phyloP scores from a whole-genome alignment of 1,140 invertebrate genomes.

The Coelopa frigida region DNA sequence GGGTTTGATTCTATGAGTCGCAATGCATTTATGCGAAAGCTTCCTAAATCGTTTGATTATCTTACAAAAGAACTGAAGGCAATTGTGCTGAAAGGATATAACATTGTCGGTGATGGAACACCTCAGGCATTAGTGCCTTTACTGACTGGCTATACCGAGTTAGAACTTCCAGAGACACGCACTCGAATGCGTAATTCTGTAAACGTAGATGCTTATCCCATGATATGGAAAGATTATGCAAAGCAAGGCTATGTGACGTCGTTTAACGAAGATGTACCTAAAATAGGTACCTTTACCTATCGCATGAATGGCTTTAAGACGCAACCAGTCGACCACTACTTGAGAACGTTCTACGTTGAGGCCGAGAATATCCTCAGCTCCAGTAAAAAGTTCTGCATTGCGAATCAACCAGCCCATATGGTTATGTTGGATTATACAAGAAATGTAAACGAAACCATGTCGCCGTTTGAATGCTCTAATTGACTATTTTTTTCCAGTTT shows the following conservation, averaged over 20 bases:
- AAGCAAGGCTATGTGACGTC: constrained; percentile 64
- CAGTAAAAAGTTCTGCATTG: constrained; percentile 64
- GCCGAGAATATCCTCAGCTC: constrained; percentile 46
- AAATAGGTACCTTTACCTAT: constrained; percentile 84
- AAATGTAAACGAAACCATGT: constrained; percentile 48
- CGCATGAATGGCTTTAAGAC: constrained; percentile 78
- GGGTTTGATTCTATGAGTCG: constrained; percentile 87
- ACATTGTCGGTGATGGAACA: constrained; percentile 92
- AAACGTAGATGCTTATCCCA: constrained; percentile 71
- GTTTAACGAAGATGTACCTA: constrained; percentile 80
- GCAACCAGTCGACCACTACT: constrained; percentile 86
- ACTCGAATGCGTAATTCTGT: constrained; percentile 57
- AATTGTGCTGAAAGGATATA: constrained; percentile 72
- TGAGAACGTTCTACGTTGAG: constrained; percentile 69
- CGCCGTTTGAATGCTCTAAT: background rate
- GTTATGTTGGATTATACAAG: constrained; percentile 56
- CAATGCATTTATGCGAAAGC: constrained; percentile 76
- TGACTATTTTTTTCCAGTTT: constrained; percentile 46
- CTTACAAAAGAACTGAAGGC: constrained; percentile 62
- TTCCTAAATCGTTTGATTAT: constrained; percentile 75
- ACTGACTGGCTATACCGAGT: constrained; percentile 79
- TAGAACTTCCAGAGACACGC: constrained; percentile 79
- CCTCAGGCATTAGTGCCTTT: constrained; percentile 88
- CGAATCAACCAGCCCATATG: constrained; percentile 67
- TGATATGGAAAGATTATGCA: constrained; percentile 72